Conservation (phyloP, 2,113 vertebrate genomes). For the Urocolius indicus region DNA sequence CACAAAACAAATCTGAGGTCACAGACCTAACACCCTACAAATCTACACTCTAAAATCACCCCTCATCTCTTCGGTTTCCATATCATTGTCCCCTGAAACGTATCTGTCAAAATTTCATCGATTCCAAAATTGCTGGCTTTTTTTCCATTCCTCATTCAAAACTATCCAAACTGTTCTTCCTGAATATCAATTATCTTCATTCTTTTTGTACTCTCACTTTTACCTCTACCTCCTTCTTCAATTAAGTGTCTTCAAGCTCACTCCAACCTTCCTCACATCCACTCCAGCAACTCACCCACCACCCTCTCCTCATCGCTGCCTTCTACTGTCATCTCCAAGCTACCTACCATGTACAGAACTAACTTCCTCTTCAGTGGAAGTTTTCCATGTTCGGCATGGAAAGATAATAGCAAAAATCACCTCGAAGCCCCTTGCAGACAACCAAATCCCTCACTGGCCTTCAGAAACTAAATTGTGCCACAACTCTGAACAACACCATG, state of each 20-base stretch:
- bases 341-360: background rate
- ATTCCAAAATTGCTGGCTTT: background rate
- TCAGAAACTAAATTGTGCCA: background rate
- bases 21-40: background rate
- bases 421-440: background rate
- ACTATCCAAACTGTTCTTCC: background rate
- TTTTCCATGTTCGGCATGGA: background rate
- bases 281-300: background rate
- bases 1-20: background rate
- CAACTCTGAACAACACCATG: background rate
- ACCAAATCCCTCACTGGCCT: background rate
- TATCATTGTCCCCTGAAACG: background rate
- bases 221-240: background rate
- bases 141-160: background rate
- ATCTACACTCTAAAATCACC: background rate
- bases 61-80: background rate
- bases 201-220: background rate
- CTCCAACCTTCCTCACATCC: background rate
- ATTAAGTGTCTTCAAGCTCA: fast-evolving
- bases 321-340: background rate
- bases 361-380: background rate
- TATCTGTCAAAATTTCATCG: background rate
- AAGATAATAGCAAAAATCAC: background rate
- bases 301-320: background rate
- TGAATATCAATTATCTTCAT: background rate